A percentile compares a stretch with the other conserved stretches of the same genome.
Conservation (phyloP, 2,797 vertebrate genomes). For the Alfaro cultratus region DNA sequence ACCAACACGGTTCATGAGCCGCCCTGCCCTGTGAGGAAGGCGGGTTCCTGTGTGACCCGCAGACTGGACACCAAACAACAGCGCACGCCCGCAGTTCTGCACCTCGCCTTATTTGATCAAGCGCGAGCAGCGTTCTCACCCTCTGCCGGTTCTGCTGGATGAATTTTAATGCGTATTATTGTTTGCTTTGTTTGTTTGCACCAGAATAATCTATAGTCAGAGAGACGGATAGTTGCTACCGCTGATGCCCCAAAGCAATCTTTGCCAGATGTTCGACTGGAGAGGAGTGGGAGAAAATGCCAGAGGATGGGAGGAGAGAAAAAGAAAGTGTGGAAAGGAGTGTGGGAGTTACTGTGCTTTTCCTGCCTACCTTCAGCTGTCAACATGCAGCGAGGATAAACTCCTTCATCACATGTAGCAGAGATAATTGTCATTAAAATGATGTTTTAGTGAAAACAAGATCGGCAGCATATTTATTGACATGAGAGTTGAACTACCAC, state of each 20-base stretch:
- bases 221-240: slow-evolving; percentile 16
- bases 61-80: neutral
- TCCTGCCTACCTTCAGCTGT: slow-evolving; percentile 12
- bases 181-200: slow-evolving; percentile 37
- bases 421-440: neutral
- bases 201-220: slow-evolving; percentile 32
- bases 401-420: neutral
- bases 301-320: neutral
- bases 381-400: slow-evolving; percentile 15
- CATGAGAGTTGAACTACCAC: neutral
- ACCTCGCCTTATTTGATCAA: neutral
- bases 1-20: slow-evolving; percentile 15
- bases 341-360: slow-evolving; percentile 45
- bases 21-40: neutral
- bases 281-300: slow-evolving; percentile 21
- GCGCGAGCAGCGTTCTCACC: neutral
- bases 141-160: slow-evolving; percentile 7
- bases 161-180: slow-evolving; percentile 28
- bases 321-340: slow-evolving; percentile 9
- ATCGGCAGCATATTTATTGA: neutral
- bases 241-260: slow-evolving; percentile 43
- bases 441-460: neutral
- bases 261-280: slow-evolving; percentile 60
- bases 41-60: slow-evolving; percentile 10
- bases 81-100: neutral